Conservation (phyloP, 2,113 vertebrate species). For the Neomonachus schauinslandi region DNA sequence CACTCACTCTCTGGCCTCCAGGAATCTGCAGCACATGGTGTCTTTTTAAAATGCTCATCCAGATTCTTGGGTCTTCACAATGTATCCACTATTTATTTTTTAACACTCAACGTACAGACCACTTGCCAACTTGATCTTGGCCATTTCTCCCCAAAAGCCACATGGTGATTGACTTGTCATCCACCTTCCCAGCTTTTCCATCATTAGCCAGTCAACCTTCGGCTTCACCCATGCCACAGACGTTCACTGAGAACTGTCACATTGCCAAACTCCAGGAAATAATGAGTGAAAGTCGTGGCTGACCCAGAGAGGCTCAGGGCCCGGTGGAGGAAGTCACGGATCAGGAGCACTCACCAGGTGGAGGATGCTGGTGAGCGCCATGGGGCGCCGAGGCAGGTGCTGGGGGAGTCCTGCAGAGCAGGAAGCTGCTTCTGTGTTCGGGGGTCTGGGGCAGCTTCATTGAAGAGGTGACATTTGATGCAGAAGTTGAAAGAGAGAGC, state of each 20-base stretch:
- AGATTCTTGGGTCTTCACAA: neutral
- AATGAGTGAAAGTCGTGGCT: neutral
- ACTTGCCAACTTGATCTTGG: neutral
- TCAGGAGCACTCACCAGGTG: neutral
- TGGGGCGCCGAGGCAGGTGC: accelerated
- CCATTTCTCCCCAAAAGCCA: neutral
- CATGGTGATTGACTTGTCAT: neutral
- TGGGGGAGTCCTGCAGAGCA: accelerated
- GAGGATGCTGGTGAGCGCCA: neutral
- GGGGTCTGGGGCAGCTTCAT: neutral
- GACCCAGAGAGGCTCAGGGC: neutral
- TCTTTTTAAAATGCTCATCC: neutral
- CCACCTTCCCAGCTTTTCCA: accelerated
- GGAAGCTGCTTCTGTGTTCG: too few relatives aligned
- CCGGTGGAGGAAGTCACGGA: neutral
- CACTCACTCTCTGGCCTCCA: neutral
- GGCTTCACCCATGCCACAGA: neutral
- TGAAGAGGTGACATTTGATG: neutral
- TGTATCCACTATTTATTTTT: neutral
- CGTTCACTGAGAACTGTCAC: accelerated
- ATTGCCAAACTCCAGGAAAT: neutral
- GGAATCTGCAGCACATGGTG: neutral
- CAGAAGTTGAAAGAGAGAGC: neutral
- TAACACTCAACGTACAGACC: neutral
- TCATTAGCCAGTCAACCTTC: neutral